Evolutionary conservation across 2,113 vertebrate genomes (phyloP).

Genomic region (Hydropotes inermis): DNA sequence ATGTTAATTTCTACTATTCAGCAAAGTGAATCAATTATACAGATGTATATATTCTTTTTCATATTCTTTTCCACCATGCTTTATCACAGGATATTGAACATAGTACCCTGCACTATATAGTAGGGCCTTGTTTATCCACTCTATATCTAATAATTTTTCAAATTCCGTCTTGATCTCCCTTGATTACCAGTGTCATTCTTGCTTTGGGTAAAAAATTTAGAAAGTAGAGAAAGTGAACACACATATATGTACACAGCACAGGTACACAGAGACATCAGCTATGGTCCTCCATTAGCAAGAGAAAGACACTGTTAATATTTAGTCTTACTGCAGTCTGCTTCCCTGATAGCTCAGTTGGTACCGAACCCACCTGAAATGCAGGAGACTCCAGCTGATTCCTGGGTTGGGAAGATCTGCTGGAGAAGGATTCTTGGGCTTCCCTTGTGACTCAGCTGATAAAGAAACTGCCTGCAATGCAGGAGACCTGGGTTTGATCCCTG

Average conservation of each 20-base stretch:
- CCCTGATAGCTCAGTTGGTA: background rate
- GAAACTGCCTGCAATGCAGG: background rate
- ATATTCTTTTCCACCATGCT: background rate
- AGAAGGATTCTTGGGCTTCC: background rate
- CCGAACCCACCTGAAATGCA: fast-evolving
- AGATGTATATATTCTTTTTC: background rate
- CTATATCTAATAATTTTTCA: background rate
- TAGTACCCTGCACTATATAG: background rate
- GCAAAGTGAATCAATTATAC: background rate
- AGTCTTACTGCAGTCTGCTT: background rate
- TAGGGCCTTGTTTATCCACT: background rate
- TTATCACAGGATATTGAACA: background rate
- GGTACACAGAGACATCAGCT: background rate
- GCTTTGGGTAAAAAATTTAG: background rate
- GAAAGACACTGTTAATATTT: background rate
- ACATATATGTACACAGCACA: fast-evolving
- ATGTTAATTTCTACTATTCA: background rate
- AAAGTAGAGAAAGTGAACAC: background rate
- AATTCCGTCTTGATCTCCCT: background rate
- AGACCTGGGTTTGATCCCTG: background rate
- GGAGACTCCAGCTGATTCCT: fast-evolving
- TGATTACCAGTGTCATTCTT: background rate
- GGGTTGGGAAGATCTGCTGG: background rate
- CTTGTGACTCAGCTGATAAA: background rate
- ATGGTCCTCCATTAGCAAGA: background rate